phyloP scores from a whole-genome alignment of 2,797 vertebrate genomes.

The Antrozous pallidus region DNA sequence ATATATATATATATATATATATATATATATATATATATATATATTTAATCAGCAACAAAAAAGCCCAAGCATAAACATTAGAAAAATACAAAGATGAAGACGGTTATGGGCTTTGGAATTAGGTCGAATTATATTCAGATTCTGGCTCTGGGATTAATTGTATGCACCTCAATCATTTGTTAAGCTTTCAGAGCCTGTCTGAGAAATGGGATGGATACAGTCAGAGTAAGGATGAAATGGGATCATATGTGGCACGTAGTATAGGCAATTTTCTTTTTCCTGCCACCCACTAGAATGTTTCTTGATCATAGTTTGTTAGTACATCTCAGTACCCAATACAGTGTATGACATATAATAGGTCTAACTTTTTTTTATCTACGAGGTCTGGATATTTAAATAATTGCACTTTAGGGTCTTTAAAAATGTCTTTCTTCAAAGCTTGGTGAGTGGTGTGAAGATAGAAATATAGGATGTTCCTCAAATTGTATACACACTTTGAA shows the following conservation, averaged over 20 bases:
- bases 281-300: background rate
- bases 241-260: background rate
- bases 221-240: background rate
- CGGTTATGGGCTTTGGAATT: background rate
- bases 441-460: background rate
- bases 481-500: too few species aligned
- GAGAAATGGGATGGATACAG: background rate
- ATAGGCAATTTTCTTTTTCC: background rate
- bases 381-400: background rate
- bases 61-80: background rate
- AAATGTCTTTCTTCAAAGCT: background rate
- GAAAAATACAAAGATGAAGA: background rate
- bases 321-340: background rate
- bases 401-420: background rate
- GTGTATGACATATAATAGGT: background rate
- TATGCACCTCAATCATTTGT: background rate
- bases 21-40: too few species aligned
- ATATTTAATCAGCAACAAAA: background rate
- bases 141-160: background rate
- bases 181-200: background rate
- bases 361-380: background rate
- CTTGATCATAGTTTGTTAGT: background rate
- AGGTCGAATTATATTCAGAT: background rate
- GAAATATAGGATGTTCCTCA: background rate
- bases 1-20: rapidly evolving